Base-by-base conservation (phyloP, 2,113 vertebrate genomes). In the Picathartes gymnocephalus region DNA sequence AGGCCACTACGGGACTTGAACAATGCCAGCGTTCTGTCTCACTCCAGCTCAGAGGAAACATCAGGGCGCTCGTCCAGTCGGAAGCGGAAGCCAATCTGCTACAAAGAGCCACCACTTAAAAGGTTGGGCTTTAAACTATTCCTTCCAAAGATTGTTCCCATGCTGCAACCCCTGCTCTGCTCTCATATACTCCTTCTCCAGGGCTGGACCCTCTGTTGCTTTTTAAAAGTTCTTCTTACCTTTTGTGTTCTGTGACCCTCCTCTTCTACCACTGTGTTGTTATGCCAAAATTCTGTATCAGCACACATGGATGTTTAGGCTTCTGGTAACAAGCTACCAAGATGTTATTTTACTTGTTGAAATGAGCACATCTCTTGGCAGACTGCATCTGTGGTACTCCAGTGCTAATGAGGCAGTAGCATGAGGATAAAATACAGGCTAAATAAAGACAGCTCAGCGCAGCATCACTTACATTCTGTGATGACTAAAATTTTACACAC, bases 1-100 rank as follows among this genome's bases (percentile, higher is more conserved):
- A 96, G 50, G 51, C 91, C 92, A 11, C 86, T 98, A 10, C 92
- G 70, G 70, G 96, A 98, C 57, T 24, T 96, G 85, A 97, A 93
- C 60, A 95, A 84, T 69, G 25, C 42, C 25, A 45, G 22, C 21
- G 25, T 30, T 60, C 4, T 25, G 33, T 28, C 85, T 64, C 62
- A 13, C 14, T 44, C 48, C 5, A 10, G 39, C 57, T 56, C 6
- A 0, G 94, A 92, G 66, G 84, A 76, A 31, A 27, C 1, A 13
- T 35, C 60, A 50, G 15, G 3, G 18, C 22, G 15, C 44, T 23
- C 47, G 24, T 66, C 30, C 15, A 90, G 80, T 39, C 83, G 66
- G 68, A 96, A 65, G 27, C 77, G 4, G 48, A 78, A 69, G 11
- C 81, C 94, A 57, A 6, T 42, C 65, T 94, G 76, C 92, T 98